Base-by-base conservation (phyloP, 2,888 invertebrate species). In the Lochmaea crataegi region DNA sequence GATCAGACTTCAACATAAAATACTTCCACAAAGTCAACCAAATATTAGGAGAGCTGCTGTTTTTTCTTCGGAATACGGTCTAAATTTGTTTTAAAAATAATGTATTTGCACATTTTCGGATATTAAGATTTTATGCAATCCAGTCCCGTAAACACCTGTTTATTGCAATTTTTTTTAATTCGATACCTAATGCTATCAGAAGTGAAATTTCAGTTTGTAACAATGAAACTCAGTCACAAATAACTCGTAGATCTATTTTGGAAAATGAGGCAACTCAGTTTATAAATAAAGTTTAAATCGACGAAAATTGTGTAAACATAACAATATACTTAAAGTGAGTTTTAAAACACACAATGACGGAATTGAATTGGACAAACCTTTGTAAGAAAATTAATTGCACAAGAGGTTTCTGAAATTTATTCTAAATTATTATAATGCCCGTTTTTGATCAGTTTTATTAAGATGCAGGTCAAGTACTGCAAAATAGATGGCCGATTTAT, bases 401-500 rank as follows among this genome's bases (percentile, higher is more conserved):
- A 45, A 53, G 53, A 51, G 51, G 16, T 16, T 51, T 51, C 14
- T 9, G 51, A 53, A 16, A 16, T 18, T 53, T 53, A 9, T 53
- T 16, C n/a, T 9, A 18, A 53, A 53, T 53, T 10, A 53, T 18
- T 53, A 18, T 53, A 53, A 53, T 45, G 45, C 14, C 16, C 53
- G n/a, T 48, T 48, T 48, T 48, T 48, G 14, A 48, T 7, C 48
- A 53, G 11, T 53, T 53, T 53, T 53, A 53, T 53, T 1, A 53
- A 51, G 14, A 51, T 51, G 45, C 45, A 12, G n/a, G n/a, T 14
- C n/a, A 10, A 53, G 10, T 18, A n/a, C 16, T 18, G 10, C 53
- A 18, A 53, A 10, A 53, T 53, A 53, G 53, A 53, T 18, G 53
- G 16, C 53, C 53, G 53, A 53, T 53, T 53, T 53, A 53, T 53